A percentile compares a stretch with the other conserved stretches of the same genome.
Evolutionary conservation across 2,888 invertebrate species (phyloP).

Genomic region (Phorcus lineatus): DNA sequence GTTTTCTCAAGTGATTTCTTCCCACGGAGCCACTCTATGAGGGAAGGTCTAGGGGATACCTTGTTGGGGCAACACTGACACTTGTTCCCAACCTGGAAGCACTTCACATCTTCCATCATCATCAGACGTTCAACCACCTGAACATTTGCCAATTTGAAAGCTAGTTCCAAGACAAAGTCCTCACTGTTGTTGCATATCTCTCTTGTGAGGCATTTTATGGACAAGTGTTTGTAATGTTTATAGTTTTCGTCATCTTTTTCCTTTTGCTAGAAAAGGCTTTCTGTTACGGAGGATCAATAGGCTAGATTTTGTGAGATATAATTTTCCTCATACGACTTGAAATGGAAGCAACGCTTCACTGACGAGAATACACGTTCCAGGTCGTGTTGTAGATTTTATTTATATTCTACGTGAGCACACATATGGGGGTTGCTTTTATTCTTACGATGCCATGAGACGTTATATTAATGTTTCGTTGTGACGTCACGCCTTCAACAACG

Average conservation of each 20-base stretch:
- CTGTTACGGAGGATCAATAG: constrained; percentile 60
- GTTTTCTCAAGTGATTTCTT: constrained; percentile 56
- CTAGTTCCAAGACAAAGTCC: constrained; percentile 60
- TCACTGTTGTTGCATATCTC: constrained; percentile 59
- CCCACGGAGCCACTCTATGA: constrained; percentile 64
- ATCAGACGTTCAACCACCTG: constrained; percentile 62
- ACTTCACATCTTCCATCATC: constrained; percentile 61
- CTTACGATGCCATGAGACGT: no score
- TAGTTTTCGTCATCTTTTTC: constrained; percentile 52
- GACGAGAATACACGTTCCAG: no score
- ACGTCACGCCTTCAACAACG: no score
- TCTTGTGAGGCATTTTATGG: constrained; percentile 58
- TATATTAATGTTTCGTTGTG: no score
- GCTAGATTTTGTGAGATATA: no score
- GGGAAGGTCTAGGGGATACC: constrained; percentile 49
- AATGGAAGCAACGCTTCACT: no score
- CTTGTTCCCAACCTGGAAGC: constrained; percentile 41
- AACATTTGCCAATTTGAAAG: constrained; percentile 59
- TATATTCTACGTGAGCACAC: no score
- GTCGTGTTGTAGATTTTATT: no score
- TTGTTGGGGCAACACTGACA: constrained; percentile 19
- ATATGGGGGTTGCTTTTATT: no score
- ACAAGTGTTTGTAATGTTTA: constrained; percentile 44
- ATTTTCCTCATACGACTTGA: constrained; percentile 52
- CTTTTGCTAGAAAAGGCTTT: constrained; percentile 50